Evolutionary conservation across 2,888 invertebrate genomes (phyloP).

Genomic region (Acanthococcus lagerstroemiae): DNA sequence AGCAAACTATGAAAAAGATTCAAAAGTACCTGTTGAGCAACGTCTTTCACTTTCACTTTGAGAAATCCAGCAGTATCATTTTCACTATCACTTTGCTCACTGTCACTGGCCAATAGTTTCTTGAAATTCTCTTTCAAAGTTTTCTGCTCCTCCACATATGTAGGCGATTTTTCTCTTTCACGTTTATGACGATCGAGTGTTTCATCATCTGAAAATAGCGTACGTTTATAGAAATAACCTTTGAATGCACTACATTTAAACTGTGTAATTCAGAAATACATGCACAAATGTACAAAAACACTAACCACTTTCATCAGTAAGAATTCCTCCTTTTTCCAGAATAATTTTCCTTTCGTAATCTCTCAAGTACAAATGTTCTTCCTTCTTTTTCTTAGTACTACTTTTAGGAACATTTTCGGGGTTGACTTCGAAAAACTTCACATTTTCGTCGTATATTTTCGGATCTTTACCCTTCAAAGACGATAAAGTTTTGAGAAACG

Average conservation of each 20-base stretch:
- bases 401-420: constrained; percentile 39
- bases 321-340: constrained; percentile 54
- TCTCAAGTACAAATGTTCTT: constrained; percentile 56
- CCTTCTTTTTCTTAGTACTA: constrained; percentile 41
- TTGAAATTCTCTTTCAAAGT: constrained; percentile 55
- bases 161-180: constrained; percentile 39
- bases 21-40: constrained; percentile 43
- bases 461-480: constrained; percentile 82
- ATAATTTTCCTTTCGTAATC: constrained; percentile 71
- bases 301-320: constrained; percentile 43
- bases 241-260: too few species aligned
- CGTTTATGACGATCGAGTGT: constrained; percentile 36
- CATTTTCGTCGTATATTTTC: constrained; percentile 68
- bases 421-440: constrained; percentile 52
- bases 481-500: constrained; percentile 77
- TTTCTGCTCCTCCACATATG: constrained; percentile 58
- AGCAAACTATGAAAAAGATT: background rate
- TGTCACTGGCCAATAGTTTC: constrained; percentile 45
- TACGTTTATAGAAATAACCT: constrained; percentile 1
- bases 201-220: constrained; percentile 17
- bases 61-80: constrained; percentile 41
- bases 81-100: constrained; percentile 48
- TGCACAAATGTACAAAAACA: background rate
- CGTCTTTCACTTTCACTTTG: constrained; percentile 45
- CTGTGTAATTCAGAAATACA: too few species aligned